Evolutionary conservation across 1,140 invertebrate genomes (phyloP), one percentile per base, ranked within the genome.

Genomic region (Berghia stephanieae): DNA sequence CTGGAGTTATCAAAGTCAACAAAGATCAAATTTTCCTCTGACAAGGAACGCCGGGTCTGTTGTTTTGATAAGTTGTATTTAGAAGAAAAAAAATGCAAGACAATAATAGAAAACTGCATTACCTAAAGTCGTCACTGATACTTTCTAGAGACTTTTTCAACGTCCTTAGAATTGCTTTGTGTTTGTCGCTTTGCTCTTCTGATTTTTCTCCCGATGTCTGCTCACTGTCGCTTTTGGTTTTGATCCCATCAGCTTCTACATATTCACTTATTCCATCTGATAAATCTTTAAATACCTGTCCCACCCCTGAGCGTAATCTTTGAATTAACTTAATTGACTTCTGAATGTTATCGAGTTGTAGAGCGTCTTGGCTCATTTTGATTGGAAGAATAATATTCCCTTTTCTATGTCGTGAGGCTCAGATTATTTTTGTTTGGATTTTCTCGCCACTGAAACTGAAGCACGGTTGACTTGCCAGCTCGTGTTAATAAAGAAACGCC

Each of bases 51-150:
- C n/a, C n/a, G n/a, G n/a, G n/a, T n/a, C n/a, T n/a, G n/a, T n/a
- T n/a, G n/a, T n/a, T n/a, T n/a, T n/a, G n/a, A n/a, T n/a, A n/a
- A n/a, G n/a, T n/a, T n/a, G n/a, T n/a, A n/a, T n/a, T n/a, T n/a
- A n/a, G n/a, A n/a, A n/a, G n/a, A n/a, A n/a, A n/a, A n/a, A n/a
- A n/a, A n/a, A n/a, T n/a, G n/a, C n/a, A n/a, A n/a, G n/a, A n/a
- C n/a, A n/a, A n/a, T n/a, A n/a, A n/a, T n/a, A n/a, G n/a, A n/a
- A n/a, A n/a, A n/a, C n/a, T n/a, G n/a, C n/a, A n/a, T 49, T 1
- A 76, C 74, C 74, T 76, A 34, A 76, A 76, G 52, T 76, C 74
- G 68, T 76, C 60, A n/a, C 74, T 76, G 18, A 76, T 76, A 36
- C 43, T 68, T 42, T 76, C 74, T 18, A 76, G 31, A 1, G 74